These are phyloP conservation scores for Trichonephila inaurata DNA, from an alignment of 1,140 invertebrate genomes.

Conservation along the genomic window DNA sequence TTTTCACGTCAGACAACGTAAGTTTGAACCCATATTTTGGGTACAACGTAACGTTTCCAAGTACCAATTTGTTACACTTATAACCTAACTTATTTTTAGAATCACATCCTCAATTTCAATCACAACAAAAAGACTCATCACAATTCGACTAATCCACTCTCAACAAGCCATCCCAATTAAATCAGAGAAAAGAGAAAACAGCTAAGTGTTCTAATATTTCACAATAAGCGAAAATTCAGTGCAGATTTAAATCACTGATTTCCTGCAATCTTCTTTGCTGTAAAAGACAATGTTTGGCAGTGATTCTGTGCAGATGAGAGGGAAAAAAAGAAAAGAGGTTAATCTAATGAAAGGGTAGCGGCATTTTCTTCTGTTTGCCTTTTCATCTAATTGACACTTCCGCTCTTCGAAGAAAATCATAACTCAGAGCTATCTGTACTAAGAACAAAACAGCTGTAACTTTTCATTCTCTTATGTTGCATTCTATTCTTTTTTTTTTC, in stretches of 20 bases:
- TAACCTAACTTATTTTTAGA: not conserved
- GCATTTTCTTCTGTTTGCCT: constrained; percentile 10
- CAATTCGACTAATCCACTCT: not conserved
- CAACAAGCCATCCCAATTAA: not conserved
- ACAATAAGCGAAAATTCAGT: constrained; percentile 10
- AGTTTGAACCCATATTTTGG: too few species aligned
- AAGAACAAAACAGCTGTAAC: constrained; percentile 34
- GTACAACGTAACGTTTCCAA: too few species aligned
- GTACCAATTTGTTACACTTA: not conserved
- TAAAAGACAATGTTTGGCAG: constrained; percentile 33
- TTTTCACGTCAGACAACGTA: too few species aligned
- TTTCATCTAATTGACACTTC: constrained; percentile 30
- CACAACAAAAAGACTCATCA: not conserved
- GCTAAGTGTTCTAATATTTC: constrained; percentile 4
- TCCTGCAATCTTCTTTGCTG: constrained; percentile 10
- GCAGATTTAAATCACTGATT: constrained; percentile 41
- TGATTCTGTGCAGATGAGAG: not conserved
- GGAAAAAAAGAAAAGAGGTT: not conserved
- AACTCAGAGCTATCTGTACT: not conserved
- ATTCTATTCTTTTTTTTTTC: not conserved
- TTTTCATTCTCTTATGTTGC: not conserved
- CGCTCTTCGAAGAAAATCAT: constrained; percentile 21
- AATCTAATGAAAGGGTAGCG: constrained; percentile 30
- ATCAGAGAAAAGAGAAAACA: not conserved
- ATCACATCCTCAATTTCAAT: not conserved